Evolutionary conservation across 2,797 vertebrate genomes (phyloP).

Genomic region (Anguilla megastoma): DNA sequence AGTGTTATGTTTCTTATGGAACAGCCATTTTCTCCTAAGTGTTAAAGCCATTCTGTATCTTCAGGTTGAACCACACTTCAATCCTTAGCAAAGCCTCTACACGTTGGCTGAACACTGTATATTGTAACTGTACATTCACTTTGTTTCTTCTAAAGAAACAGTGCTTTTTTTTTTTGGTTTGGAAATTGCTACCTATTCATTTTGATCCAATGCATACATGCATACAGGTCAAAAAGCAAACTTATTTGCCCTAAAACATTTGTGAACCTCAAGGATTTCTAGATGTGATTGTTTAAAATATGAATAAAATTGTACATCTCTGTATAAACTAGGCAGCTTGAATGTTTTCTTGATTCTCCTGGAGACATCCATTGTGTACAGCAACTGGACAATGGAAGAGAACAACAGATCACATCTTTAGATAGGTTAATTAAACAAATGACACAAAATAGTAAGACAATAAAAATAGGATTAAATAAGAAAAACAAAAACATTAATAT

Average conservation of each 20-base stretch:
- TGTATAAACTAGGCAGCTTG: slow-evolving; percentile 7
- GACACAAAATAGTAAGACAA: too few relatives aligned
- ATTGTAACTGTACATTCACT: slow-evolving; percentile 24
- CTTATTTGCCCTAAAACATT: slow-evolving; percentile 23
- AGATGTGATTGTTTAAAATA: slow-evolving; percentile 38
- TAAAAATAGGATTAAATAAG: too few relatives aligned
- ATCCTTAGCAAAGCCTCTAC: neutral
- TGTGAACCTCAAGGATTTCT: slow-evolving; percentile 32
- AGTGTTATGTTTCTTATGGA: slow-evolving; percentile 30
- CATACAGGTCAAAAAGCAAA: slow-evolving; percentile 1
- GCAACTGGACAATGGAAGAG: neutral
- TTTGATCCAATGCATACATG: slow-evolving; percentile 3
- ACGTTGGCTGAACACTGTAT: slow-evolving; percentile 30
- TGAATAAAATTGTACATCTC: slow-evolving; percentile 39
- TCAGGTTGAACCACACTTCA: slow-evolving; percentile 27
- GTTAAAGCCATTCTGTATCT: slow-evolving; percentile 27
- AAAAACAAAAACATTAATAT: too few relatives aligned
- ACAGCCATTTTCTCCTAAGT: slow-evolving; percentile 15
- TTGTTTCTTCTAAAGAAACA: slow-evolving; percentile 12
- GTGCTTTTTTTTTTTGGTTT: slow-evolving; percentile 24
- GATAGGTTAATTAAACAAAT: neutral
- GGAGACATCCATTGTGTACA: neutral
- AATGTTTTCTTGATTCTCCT: neutral
- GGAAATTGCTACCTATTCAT: slow-evolving; percentile 20
- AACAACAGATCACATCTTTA: neutral